Conservation (phyloP, 2,888 invertebrate genomes). For the Parnassius glacialis region DNA sequence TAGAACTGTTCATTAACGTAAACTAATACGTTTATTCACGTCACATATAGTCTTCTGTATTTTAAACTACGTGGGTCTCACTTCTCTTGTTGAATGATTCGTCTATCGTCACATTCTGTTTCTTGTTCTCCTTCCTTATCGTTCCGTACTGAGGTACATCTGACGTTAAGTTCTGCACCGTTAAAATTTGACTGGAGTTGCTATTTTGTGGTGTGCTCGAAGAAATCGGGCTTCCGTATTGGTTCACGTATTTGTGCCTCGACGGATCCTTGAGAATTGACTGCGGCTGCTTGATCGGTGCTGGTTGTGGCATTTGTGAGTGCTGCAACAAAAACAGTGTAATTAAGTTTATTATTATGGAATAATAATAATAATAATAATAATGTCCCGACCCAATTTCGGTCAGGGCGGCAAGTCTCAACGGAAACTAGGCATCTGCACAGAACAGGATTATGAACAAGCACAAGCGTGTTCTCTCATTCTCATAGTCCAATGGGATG, state of each 20-base stretch:
- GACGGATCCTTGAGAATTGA: slow-evolving; percentile 84
- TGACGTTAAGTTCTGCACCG: slow-evolving; percentile 78
- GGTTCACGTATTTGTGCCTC: slow-evolving; percentile 79
- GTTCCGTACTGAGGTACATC: slow-evolving; percentile 79
- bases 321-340: slow-evolving; percentile 48
- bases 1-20: slow-evolving; percentile 27
- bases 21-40: too few relatives aligned
- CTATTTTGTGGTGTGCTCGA: slow-evolving; percentile 64
- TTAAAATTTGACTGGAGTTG: slow-evolving; percentile 77
- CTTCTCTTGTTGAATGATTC: slow-evolving; percentile 69
- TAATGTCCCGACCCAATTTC: too few relatives aligned
- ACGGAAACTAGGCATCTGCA: too few relatives aligned
- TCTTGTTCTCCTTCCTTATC: slow-evolving; percentile 73
- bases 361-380: too few relatives aligned
- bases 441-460: too few relatives aligned
- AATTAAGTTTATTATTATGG: too few relatives aligned
- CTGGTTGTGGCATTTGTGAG: slow-evolving; percentile 51
- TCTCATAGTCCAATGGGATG: too few relatives aligned
- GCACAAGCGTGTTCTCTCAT: too few relatives aligned
- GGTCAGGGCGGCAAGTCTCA: too few relatives aligned
- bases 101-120: slow-evolving; percentile 77
- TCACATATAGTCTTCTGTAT: slow-evolving; percentile 1
- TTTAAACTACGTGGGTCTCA: slow-evolving; percentile 70
- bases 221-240: slow-evolving; percentile 72
- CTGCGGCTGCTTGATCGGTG: slow-evolving; percentile 78